These are phyloP conservation scores for Operophtera brumata DNA, from an alignment of 2,888 invertebrate species.

Conservation along the genomic window DNA sequence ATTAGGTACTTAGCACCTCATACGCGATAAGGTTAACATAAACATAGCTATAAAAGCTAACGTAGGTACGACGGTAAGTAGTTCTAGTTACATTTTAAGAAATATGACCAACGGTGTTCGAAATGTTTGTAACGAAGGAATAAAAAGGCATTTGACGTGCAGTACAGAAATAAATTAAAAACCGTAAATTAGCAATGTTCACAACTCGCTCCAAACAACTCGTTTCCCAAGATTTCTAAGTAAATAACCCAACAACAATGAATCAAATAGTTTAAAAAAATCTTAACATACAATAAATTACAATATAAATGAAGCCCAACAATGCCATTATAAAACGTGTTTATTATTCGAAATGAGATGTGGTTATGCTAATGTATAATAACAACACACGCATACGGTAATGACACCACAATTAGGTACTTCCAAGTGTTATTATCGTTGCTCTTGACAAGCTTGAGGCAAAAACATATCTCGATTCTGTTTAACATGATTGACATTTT, in stretches of 20 bases:
- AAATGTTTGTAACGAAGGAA: slow-evolving; percentile 25
- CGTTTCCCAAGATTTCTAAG: slow-evolving; percentile 20
- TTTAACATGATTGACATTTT: slow-evolving; percentile 53
- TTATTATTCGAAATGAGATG: slow-evolving; percentile 34
- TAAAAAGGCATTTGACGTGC: slow-evolving; percentile 25
- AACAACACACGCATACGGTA: slow-evolving; percentile 43
- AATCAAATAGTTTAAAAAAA: slow-evolving; percentile 25
- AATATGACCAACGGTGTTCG: slow-evolving; percentile 27
- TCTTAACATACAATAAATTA: slow-evolving; percentile 23
- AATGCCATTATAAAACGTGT: slow-evolving; percentile 29
- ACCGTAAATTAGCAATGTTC: slow-evolving; percentile 22
- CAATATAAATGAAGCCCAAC: slow-evolving; percentile 27
- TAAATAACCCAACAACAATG: slow-evolving; percentile 17
- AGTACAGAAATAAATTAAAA: slow-evolving; percentile 26
- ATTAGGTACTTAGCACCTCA: slow-evolving; percentile 32
- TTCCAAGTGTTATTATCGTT: slow-evolving; percentile 49
- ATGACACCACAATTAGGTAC: slow-evolving; percentile 50
- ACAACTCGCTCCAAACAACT: slow-evolving; percentile 21
- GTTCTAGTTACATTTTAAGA: slow-evolving; percentile 17
- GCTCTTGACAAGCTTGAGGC: slow-evolving; percentile 41
- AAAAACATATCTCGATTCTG: slow-evolving; percentile 47
- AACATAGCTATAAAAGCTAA: slow-evolving; percentile 26
- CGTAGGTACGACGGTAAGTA: too few relatives aligned
- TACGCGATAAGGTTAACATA: slow-evolving; percentile 27
- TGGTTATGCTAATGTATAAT: slow-evolving; percentile 44